phyloP scores from a whole-genome alignment of 2,888 invertebrate genomes.

The Apodemia zela region DNA sequence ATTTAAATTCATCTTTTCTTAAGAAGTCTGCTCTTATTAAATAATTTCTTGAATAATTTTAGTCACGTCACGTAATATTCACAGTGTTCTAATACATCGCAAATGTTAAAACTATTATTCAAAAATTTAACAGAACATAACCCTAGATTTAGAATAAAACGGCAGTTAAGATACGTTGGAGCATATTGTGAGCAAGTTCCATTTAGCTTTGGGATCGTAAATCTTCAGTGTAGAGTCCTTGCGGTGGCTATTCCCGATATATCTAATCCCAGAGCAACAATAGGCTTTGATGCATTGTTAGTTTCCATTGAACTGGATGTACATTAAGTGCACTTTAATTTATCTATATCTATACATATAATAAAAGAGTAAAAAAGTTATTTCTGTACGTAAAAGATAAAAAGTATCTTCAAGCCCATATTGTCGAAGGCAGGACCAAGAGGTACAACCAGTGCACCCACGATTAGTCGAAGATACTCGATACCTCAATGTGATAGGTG shows the following conservation, averaged over 20 bases:
- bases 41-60: neutral
- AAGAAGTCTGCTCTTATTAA: no score
- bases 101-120: neutral
- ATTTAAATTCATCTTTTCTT: no score
- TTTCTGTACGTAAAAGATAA: no score
- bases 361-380: no score
- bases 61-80: neutral
- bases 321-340: constrained; percentile 9
- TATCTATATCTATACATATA: neutral
- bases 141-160: constrained; percentile 17
- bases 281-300: constrained; percentile 34
- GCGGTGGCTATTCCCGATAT: constrained; percentile 31
- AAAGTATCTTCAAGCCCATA: no score
- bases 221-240: constrained; percentile 33
- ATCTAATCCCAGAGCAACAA: constrained; percentile 33
- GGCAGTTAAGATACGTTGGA: constrained; percentile 25
- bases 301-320: constrained; percentile 22
- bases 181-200: constrained; percentile 28
- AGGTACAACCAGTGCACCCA: no score
- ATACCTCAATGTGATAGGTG: no score
- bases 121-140: constrained; percentile 15
- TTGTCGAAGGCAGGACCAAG: no score
- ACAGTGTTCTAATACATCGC: neutral
- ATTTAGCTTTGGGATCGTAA: constrained; percentile 33
- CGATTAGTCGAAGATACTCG: no score